phyloP scores from a whole-genome alignment of 2,797 vertebrate genomes.

The Pampus argenteus region DNA sequence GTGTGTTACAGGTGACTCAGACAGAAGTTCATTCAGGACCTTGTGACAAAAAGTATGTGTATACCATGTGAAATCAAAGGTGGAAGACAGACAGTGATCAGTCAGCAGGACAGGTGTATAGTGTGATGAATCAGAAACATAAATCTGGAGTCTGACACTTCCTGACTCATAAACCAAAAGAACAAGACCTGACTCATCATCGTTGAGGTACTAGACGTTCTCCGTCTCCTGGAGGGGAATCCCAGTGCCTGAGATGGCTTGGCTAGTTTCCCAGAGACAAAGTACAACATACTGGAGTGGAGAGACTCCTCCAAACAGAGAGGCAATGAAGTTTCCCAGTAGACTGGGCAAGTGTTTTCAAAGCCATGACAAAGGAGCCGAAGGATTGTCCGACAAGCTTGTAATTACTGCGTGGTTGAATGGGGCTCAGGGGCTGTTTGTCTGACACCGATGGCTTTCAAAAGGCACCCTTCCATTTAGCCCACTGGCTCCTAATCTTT shows the following conservation, averaged over 20 bases:
- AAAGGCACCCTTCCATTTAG: slow-evolving; percentile 76
- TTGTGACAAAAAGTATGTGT: slow-evolving; percentile 24
- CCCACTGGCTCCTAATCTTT: slow-evolving; percentile 72
- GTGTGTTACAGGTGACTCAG: slow-evolving; percentile 46
- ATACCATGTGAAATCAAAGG: slow-evolving; percentile 20
- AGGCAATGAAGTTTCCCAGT: slow-evolving; percentile 67
- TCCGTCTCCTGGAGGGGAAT: slow-evolving; percentile 16
- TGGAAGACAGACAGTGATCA: slow-evolving; percentile 48
- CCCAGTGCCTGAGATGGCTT: slow-evolving; percentile 35
- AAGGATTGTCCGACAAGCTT: slow-evolving; percentile 79
- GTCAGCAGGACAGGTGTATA: slow-evolving; percentile 46
- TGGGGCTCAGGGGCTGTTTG: slow-evolving; percentile 74
- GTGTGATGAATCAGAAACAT: slow-evolving; percentile 48
- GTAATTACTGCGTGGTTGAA: slow-evolving; percentile 81
- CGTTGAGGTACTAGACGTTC: slow-evolving; percentile 9
- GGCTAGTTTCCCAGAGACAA: slow-evolving; percentile 45
- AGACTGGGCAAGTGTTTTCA: slow-evolving; percentile 76
- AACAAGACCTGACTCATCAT: slow-evolving; percentile 47
- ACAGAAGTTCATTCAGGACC: not conserved
- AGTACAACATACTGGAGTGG: slow-evolving; percentile 51
- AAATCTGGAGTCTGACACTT: slow-evolving; percentile 18
- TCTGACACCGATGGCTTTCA: slow-evolving; percentile 75
- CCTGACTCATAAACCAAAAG: slow-evolving; percentile 31
- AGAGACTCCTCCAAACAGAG: slow-evolving; percentile 62
- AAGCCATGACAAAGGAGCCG: slow-evolving; percentile 69